These are phyloP conservation scores for Steinernema scapterisci DNA, from an alignment of 2,888 invertebrate genomes.

Conservation along the genomic window DNA sequence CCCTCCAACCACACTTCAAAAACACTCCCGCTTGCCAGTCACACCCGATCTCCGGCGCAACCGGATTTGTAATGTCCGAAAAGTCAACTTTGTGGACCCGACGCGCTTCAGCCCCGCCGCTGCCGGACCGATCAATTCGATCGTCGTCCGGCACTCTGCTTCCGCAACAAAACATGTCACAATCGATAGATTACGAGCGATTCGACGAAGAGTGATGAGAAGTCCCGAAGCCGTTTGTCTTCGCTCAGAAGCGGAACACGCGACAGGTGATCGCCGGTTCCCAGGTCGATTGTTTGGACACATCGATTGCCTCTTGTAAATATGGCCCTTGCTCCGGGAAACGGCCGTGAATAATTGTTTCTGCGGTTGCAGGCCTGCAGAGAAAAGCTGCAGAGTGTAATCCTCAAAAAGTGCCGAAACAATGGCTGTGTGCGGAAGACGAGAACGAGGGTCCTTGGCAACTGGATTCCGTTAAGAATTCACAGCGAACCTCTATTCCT, in stretches of 20 bases:
- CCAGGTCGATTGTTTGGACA: not conserved
- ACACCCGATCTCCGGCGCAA: not conserved
- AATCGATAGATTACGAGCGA: not conserved
- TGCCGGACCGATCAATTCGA: constrained; percentile 11
- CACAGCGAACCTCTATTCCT: no score
- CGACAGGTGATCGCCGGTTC: constrained; percentile 6
- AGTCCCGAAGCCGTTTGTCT: not conserved
- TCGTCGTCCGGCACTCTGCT: not conserved
- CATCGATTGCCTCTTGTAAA: not conserved
- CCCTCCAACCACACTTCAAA: not conserved
- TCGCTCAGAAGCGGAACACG: not conserved
- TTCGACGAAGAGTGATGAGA: constrained; percentile 19
- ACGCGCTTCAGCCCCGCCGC: not conserved
- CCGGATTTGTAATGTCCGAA: not conserved
- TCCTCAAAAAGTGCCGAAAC: no score
- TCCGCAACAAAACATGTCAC: constrained; percentile 31
- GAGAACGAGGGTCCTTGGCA: no score
- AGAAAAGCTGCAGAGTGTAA: no score
- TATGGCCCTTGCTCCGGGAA: not conserved
- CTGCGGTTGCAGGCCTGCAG: no score
- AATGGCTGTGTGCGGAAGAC: no score
- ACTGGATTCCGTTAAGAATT: no score
- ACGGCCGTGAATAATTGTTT: not conserved
- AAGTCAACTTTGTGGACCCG: not conserved
- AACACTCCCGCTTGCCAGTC: not conserved